Conservation (phyloP, 2,888 invertebrate genomes). For the Dolichomitus sp. region DNA sequence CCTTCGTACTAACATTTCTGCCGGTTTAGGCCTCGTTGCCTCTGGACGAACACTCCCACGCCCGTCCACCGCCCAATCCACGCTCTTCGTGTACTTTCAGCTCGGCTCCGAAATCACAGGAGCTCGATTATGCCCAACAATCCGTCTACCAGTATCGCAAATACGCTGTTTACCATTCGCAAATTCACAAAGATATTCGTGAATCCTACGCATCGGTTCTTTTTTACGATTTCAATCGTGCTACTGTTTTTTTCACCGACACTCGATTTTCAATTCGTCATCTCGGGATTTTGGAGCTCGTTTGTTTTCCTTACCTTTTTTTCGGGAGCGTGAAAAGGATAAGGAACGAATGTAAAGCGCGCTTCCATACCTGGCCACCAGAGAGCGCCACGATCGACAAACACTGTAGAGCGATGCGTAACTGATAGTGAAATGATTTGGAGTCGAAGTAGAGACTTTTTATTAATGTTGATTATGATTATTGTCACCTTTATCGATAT, state of each 20-base stretch:
- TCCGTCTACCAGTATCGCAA: background rate
- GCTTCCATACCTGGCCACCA: conserved; percentile 29
- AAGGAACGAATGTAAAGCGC: background rate
- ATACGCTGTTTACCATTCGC: background rate
- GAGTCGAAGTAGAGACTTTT: background rate
- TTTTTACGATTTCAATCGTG: background rate
- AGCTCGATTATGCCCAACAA: conserved; percentile 5
- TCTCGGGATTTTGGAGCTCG: background rate
- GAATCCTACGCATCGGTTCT: background rate
- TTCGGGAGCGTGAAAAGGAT: conserved; percentile 5
- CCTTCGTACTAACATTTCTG: conserved; percentile 57
- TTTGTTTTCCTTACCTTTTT: conserved; percentile 8
- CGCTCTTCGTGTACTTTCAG: conserved; percentile 2
- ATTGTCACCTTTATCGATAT: background rate
- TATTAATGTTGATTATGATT: background rate
- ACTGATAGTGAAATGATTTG: background rate
- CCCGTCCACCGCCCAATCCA: conserved; percentile 59
- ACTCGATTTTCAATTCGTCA: background rate
- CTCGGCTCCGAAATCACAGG: conserved; percentile 12
- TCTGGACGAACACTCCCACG: conserved; percentile 22
- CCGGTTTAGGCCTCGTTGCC: conserved; percentile 15
- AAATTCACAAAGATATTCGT: background rate
- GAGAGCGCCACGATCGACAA: conserved; percentile 11
- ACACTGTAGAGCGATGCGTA: background rate
- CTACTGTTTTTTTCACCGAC: too few relatives aligned